A percentile compares a stretch with the other conserved stretches of the same genome.
Evolutionary conservation across 2,113 vertebrate genomes (phyloP).

Genomic region (Ameiurus melas): DNA sequence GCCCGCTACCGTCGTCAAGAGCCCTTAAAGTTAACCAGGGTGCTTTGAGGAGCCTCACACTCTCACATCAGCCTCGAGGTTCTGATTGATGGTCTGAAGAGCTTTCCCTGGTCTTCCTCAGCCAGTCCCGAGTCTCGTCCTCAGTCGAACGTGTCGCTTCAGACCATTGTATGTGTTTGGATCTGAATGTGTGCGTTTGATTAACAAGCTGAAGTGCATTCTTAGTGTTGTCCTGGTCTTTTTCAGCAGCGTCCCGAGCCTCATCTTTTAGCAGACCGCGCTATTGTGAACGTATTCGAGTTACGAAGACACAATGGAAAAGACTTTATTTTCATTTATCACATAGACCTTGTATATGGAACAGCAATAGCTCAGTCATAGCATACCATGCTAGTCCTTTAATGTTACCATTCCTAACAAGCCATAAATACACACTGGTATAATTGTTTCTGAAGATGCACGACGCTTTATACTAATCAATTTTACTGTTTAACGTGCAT

Average conservation of each 20-base stretch:
- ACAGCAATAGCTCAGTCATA: background rate
- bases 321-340: too few species aligned
- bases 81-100: constrained; percentile 14
- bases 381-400: background rate
- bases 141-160: background rate
- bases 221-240: constrained; percentile 60
- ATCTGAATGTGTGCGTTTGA: constrained; percentile 19
- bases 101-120: background rate
- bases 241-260: background rate
- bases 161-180: background rate
- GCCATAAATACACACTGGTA: background rate
- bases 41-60: background rate
- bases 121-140: background rate
- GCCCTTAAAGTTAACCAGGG: constrained; percentile 56
- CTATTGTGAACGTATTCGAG: background rate
- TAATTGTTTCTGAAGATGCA: background rate
- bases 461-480: background rate
- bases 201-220: constrained; percentile 65
- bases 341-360: background rate
- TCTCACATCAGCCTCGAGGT: background rate
- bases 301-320: background rate
- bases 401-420: background rate
- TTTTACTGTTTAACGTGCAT: background rate
- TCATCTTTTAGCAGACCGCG: background rate
- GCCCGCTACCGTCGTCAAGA: constrained; percentile 54